Conservation (phyloP, 1,140 invertebrate species). For the Pseudomyrmex concolor region DNA sequence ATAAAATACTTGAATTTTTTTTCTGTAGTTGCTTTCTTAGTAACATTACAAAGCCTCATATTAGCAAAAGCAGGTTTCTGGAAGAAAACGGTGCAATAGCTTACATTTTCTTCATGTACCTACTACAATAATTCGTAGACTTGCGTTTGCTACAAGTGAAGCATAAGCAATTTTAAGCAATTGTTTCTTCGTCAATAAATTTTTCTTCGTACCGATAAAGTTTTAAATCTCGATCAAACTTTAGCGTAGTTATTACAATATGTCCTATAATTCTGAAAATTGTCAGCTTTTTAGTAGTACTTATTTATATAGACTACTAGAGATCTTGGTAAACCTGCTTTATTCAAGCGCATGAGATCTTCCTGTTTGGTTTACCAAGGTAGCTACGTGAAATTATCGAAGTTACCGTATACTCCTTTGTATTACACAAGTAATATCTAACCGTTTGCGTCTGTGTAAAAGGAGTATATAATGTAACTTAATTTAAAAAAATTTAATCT, state of each 20-base stretch:
- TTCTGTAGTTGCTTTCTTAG: slow-evolving; percentile 13
- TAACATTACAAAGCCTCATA: slow-evolving; percentile 35
- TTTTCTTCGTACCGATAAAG: slow-evolving; percentile 19
- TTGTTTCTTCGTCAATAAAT: slow-evolving; percentile 34
- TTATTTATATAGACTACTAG: slow-evolving; percentile 40
- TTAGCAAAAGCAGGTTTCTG: slow-evolving; percentile 42
- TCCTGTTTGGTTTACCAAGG: slow-evolving; percentile 40
- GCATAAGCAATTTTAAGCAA: slow-evolving; percentile 51
- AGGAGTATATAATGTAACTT: slow-evolving; percentile 48
- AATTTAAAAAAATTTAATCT: background rate
- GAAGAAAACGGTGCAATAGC: slow-evolving; percentile 9
- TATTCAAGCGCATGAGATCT: slow-evolving; percentile 51
- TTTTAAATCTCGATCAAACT: slow-evolving; percentile 49
- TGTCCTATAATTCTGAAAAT: slow-evolving; percentile 45
- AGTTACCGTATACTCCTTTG: slow-evolving; percentile 33
- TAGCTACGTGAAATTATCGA: slow-evolving; percentile 39
- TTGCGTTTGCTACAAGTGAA: slow-evolving; percentile 49
- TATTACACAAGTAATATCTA: background rate
- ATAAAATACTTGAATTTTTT: slow-evolving; percentile 30
- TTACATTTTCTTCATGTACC: slow-evolving; percentile 57
- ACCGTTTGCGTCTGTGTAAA: slow-evolving; percentile 15
- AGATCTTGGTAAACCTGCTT: slow-evolving; percentile 64
- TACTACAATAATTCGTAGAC: slow-evolving; percentile 48
- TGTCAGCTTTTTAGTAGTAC: slow-evolving; percentile 44
- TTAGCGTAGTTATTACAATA: background rate